A percentile compares a stretch with the other conserved stretches of the same genome.
phyloP scores from a whole-genome alignment of 2,113 vertebrate genomes.

The Syngnathoides biaculeatus region DNA sequence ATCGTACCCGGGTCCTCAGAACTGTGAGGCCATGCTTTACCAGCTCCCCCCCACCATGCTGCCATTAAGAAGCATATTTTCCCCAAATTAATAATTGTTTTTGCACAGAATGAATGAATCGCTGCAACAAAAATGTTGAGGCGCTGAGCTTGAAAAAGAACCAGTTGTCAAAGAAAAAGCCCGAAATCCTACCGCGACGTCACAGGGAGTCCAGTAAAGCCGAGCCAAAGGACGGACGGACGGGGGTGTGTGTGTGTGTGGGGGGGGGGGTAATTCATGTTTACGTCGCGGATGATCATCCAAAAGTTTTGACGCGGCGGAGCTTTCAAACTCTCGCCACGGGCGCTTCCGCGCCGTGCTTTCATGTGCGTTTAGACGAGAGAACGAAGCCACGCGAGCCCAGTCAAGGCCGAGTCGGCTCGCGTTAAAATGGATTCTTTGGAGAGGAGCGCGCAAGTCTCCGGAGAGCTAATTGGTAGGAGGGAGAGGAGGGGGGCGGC shows the following conservation, averaged over 20 bases:
- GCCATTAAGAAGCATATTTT: no score
- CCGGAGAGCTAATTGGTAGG: background rate
- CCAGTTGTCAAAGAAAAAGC: no score
- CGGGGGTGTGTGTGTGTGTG: no score
- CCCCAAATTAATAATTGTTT: no score
- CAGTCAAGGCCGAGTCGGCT: slow-evolving; percentile 34
- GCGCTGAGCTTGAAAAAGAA: background rate
- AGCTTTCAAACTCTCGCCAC: slow-evolving; percentile 22
- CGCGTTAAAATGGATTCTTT: slow-evolving; percentile 20
- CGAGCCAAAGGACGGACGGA: background rate
- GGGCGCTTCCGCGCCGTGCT: slow-evolving; percentile 31
- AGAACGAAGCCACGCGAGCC: slow-evolving; percentile 1
- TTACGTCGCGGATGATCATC: slow-evolving; percentile 43
- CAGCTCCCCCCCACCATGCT: no score
- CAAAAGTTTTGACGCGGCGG: slow-evolving; percentile 32
- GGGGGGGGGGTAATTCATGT: no score
- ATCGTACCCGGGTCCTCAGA: no score
- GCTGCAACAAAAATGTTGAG: background rate
- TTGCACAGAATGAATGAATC: background rate
- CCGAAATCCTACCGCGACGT: background rate
- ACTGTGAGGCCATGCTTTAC: no score
- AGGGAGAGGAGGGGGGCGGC: background rate
- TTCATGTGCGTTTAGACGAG: slow-evolving; percentile 31
- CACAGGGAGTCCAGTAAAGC: background rate
- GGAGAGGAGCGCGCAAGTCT: background rate